A percentile compares a stretch with the other conserved stretches of the same genome.
phyloP scores from a whole-genome alignment of 2,797 vertebrate genomes.

The Coendou prehensilis region DNA sequence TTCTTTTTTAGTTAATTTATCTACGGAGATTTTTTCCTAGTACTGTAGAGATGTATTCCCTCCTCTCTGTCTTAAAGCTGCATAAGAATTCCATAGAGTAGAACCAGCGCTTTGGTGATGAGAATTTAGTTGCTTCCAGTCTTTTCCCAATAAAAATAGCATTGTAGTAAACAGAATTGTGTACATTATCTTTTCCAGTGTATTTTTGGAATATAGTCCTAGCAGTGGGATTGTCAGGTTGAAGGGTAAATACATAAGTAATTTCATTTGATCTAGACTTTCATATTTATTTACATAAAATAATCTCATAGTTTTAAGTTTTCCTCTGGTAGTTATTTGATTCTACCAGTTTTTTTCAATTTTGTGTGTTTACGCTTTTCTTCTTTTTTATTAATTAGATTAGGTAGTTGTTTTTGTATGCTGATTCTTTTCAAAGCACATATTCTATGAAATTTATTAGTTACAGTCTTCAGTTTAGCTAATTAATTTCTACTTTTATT shows the following conservation, averaged over 20 bases:
- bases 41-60: background rate
- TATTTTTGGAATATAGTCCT: background rate
- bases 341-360: background rate
- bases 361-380: background rate
- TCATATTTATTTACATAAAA: background rate
- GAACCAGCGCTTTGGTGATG: background rate
- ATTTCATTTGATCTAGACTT: background rate
- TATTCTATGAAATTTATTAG: slow-evolving; percentile 9
- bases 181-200: background rate
- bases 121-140: background rate
- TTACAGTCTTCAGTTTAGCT: background rate
- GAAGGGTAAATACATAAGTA: background rate
- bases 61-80: background rate
- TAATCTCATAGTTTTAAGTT: background rate
- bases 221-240: background rate
- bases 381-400: background rate
- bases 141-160: background rate
- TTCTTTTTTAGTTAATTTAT: background rate
- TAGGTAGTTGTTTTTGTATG: background rate
- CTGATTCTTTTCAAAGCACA: background rate
- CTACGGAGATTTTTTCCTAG: background rate
- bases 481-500: background rate
- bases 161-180: background rate
- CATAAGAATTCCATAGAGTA: background rate
- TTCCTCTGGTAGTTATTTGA: background rate